A percentile compares a stretch with the other conserved stretches of the same genome.
Evolutionary conservation across 2,888 invertebrate species (phyloP).

Genomic region (Volucella zonaria): DNA sequence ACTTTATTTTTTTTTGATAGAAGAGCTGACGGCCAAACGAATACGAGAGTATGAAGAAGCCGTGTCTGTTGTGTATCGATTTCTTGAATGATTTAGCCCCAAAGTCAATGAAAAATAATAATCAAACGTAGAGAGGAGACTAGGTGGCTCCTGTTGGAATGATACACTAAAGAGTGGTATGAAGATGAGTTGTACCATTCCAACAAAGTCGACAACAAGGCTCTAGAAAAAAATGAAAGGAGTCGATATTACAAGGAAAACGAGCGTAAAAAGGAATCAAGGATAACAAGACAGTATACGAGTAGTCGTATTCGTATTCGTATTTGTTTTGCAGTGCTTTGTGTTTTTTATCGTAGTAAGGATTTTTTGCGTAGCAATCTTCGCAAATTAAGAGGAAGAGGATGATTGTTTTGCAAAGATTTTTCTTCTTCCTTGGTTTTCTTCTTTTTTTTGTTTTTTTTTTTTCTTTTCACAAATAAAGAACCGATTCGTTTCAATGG

Average conservation of each 20-base stretch:
- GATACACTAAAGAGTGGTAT: neutral
- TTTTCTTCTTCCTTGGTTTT: neutral
- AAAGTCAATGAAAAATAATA: constrained; percentile 30
- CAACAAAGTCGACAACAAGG: constrained; percentile 12
- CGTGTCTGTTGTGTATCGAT: constrained; percentile 59
- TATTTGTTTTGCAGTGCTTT: constrained; percentile 34
- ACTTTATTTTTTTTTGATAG: neutral
- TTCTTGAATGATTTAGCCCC: constrained; percentile 41
- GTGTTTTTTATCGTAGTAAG: neutral
- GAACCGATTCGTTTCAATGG: neutral
- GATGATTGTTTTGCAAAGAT: constrained; percentile 41
- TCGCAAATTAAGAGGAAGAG: constrained; percentile 40
- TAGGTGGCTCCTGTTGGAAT: constrained; percentile 23
- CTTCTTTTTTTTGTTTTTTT: neutral
- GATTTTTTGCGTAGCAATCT: constrained; percentile 12
- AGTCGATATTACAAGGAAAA: constrained; percentile 44
- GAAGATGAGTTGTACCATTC: neutral
- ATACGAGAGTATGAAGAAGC: constrained; percentile 3
- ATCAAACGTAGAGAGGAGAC: constrained; percentile 28
- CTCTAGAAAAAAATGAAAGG: constrained; percentile 19
- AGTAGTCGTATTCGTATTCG: too few relatives aligned
- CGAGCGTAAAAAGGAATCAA: constrained; percentile 30
- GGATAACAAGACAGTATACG: constrained; percentile 27
- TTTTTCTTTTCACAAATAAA: neutral
- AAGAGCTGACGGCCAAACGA: too few relatives aligned